Evolutionary conservation across 2,888 invertebrate genomes (phyloP).

Genomic region (Heliothis peltigera): DNA sequence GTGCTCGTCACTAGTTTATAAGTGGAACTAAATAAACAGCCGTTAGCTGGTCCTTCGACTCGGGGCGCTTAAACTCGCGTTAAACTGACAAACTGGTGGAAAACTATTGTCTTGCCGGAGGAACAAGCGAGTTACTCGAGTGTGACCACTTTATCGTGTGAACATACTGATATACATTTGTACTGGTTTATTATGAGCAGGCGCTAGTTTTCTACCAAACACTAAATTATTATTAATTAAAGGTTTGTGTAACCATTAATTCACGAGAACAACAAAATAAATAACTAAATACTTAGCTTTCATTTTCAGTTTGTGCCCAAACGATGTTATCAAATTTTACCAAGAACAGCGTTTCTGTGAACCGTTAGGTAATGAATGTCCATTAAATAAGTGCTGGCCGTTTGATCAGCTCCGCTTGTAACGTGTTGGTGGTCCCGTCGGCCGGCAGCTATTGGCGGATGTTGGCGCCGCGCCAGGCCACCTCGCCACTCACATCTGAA

Average conservation of each 20-base stretch:
- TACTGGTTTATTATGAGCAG: no score
- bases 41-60: slow-evolving; percentile 32
- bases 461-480: slow-evolving; percentile 32
- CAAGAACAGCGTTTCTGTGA: not conserved
- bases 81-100: slow-evolving; percentile 36
- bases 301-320: not conserved
- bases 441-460: slow-evolving; percentile 12
- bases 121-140: not conserved
- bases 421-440: no score
- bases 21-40: slow-evolving; percentile 50
- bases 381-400: not conserved
- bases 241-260: no score
- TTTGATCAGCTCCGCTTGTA: not conserved
- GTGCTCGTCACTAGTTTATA: slow-evolving; percentile 39
- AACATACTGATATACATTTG: not conserved
- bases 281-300: not conserved
- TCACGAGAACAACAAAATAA: no score
- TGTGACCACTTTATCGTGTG: slow-evolving; percentile 1
- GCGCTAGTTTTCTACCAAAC: no score
- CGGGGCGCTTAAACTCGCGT: slow-evolving; percentile 42
- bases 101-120: slow-evolving; percentile 22
- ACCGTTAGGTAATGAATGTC: not conserved
- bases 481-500: slow-evolving; percentile 6
- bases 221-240: no score
- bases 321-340: not conserved